phyloP scores from a whole-genome alignment of 1,140 invertebrate genomes.

The Formica exsecta region DNA sequence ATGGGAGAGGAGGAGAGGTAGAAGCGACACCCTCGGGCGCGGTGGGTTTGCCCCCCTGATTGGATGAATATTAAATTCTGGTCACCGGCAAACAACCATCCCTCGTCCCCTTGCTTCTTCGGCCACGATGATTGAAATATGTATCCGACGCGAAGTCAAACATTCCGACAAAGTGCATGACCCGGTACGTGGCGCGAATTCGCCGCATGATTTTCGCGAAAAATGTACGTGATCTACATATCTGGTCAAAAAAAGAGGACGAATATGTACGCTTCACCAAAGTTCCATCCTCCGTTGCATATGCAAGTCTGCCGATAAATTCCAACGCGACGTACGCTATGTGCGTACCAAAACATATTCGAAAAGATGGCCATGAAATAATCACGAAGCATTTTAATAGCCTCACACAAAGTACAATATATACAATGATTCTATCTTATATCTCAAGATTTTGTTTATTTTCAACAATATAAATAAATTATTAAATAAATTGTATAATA shows the following conservation, averaged over 20 bases:
- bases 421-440: neutral
- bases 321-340: neutral
- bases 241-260: conserved; percentile 8
- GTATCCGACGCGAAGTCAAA: conserved; percentile 83
- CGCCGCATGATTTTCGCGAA: conserved; percentile 68
- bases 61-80: conserved; percentile 85
- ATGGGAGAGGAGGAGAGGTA: conserved; percentile 58
- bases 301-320: conserved; percentile 45
- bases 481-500: neutral
- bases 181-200: conserved; percentile 80
- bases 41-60: conserved; percentile 76
- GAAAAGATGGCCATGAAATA: neutral
- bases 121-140: conserved; percentile 83
- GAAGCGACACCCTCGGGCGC: conserved; percentile 72
- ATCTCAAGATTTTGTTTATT: neutral
- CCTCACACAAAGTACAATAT: neutral
- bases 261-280: conserved; percentile 10
- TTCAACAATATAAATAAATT: neutral
- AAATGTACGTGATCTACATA: conserved; percentile 55
- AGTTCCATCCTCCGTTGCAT: conserved; percentile 35
- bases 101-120: conserved; percentile 66
- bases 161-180: conserved; percentile 78
- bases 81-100: conserved; percentile 82
- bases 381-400: conserved; percentile 34
- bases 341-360: neutral